These are phyloP conservation scores for Numenius phaeopus DNA, from an alignment of 2,797 vertebrate species.

Conservation along the genomic window DNA sequence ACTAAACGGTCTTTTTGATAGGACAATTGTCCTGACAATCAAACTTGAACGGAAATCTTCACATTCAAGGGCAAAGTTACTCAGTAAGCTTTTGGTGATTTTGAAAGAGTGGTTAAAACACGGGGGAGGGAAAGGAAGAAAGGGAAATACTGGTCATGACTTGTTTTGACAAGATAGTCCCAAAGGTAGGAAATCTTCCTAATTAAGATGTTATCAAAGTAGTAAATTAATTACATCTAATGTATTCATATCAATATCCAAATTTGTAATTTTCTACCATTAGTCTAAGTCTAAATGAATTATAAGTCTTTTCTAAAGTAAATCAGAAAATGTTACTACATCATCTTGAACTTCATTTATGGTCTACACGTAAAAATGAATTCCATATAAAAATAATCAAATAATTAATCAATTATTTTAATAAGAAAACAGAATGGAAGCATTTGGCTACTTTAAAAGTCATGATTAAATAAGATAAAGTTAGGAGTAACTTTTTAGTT, in stretches of 20 bases:
- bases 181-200: background rate
- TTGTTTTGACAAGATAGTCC: background rate
- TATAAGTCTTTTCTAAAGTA: background rate
- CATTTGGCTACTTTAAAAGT: background rate
- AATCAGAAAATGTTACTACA: background rate
- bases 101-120: background rate
- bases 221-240: background rate
- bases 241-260: background rate
- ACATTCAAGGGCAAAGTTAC: background rate
- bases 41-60: background rate
- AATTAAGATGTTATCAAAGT: background rate
- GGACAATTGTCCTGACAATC: background rate
- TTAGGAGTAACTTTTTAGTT: background rate
- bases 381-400: background rate
- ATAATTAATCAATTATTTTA: background rate
- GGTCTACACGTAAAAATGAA: background rate
- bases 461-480: background rate
- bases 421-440: background rate
- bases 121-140: background rate
- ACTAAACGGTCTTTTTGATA: background rate
- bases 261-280: background rate
- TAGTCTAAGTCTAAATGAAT: background rate
- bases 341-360: background rate
- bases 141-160: background rate
- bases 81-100: background rate